Percentiles rank a stretch among this genome's conserved stretches.
Evolutionary conservation across 2,888 invertebrate genomes (phyloP).

Genomic region (Oscheius sp.): DNA sequence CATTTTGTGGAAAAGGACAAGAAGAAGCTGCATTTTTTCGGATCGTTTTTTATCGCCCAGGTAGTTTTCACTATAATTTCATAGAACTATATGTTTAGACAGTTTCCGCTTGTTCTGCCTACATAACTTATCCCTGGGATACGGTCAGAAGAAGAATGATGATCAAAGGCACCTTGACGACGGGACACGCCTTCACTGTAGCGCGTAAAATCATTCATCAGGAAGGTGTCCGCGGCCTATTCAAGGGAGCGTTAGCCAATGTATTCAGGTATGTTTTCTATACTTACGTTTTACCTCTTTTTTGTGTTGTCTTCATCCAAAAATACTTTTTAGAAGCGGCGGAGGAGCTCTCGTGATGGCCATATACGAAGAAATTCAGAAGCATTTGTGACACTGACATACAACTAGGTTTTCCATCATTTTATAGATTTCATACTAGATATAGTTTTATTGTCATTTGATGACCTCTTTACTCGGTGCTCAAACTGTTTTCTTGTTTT

Average conservation of each 20-base stretch:
- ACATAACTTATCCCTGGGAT: constrained; percentile 90
- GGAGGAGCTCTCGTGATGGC: constrained; percentile 63
- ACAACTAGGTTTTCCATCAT: too few relatives aligned
- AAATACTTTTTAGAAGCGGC: constrained; percentile 44
- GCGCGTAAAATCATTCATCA: constrained; percentile 51
- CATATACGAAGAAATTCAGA: constrained; percentile 60
- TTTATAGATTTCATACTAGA: constrained; percentile 2
- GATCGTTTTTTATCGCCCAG: constrained; percentile 85
- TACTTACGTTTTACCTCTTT: background rate
- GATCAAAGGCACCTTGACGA: constrained; percentile 85
- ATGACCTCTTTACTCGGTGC: constrained; percentile 23
- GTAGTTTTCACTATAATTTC: constrained; percentile 35
- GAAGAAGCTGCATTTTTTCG: constrained; percentile 85
- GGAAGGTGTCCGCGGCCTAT: constrained; percentile 55
- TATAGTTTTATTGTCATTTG: constrained; percentile 19
- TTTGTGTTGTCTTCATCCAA: background rate
- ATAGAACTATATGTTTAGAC: constrained; percentile 36
- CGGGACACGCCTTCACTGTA: constrained; percentile 41
- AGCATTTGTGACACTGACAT: constrained; percentile 46
- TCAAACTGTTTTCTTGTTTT: background rate
- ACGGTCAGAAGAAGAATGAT: constrained; percentile 95
- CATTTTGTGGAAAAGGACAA: constrained; percentile 80
- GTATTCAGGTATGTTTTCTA: constrained; percentile 48
- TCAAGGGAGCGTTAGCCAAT: constrained; percentile 58
- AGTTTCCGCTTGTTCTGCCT: constrained; percentile 55